These are phyloP conservation scores for Eucidaris tribuloides DNA, from an alignment of 35 echinoderm and acorn worm species.

Conservation along the genomic window DNA sequence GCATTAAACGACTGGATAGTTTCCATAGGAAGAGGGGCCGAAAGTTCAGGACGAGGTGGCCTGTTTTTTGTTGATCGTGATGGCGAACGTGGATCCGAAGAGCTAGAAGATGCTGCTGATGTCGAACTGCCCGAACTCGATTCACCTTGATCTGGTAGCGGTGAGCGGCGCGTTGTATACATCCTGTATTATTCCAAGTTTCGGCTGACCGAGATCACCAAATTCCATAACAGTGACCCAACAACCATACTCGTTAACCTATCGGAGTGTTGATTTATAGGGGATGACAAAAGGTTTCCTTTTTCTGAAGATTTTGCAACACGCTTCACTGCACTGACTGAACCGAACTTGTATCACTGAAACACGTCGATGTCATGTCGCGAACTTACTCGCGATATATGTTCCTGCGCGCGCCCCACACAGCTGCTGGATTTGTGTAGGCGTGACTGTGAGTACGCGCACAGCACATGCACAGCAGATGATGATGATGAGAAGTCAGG, in stretches of 20 bases:
- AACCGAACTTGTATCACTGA: background rate
- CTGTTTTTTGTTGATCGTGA: constrained; percentile 52
- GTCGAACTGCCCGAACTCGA: constrained; percentile 41
- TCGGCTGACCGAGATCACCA: constrained; percentile 2
- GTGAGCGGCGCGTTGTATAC: constrained; percentile 69
- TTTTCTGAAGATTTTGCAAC: background rate
- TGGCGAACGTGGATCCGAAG: constrained; percentile 61
- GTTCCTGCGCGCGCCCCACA: no score
- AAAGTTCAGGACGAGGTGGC: constrained; percentile 38
- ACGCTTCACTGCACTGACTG: background rate
- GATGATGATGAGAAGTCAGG: background rate
- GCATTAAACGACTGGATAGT: constrained; percentile 98
- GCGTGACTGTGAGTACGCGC: background rate
- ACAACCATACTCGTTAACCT: constrained; percentile 25
- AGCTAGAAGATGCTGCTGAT: constrained; percentile 70
- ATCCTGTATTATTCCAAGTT: constrained; percentile 35
- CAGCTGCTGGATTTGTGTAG: background rate
- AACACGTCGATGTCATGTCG: background rate
- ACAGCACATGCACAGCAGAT: background rate
- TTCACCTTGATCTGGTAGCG: constrained; percentile 51
- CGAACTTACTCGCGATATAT: no score
- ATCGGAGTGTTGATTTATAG: background rate
- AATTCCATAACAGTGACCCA: constrained; percentile 11
- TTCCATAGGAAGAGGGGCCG: constrained; percentile 83
- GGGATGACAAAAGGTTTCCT: constrained; percentile 14